Conservation (phyloP, 2,888 invertebrate genomes). For the Plagiodera versicolora region DNA sequence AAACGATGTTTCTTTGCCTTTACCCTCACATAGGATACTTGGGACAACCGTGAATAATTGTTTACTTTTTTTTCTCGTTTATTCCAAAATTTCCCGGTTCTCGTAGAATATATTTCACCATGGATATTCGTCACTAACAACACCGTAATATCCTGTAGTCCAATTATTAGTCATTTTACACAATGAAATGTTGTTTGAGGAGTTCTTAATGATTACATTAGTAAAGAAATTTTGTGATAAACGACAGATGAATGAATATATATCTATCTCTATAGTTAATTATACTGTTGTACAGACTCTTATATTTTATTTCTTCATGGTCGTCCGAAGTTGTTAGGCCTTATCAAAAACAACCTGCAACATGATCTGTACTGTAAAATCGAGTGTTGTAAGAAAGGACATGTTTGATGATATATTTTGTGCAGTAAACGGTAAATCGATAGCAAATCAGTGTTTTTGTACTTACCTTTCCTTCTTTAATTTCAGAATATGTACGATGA, state of each 20-base stretch:
- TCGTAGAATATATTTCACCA: too few species aligned
- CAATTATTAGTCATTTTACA: background rate
- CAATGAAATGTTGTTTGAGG: too few species aligned
- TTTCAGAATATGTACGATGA: too few species aligned
- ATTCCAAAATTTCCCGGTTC: background rate
- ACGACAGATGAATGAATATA: constrained; percentile 34
- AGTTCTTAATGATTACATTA: too few species aligned
- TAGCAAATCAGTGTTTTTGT: constrained; percentile 24
- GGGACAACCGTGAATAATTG: constrained; percentile 39
- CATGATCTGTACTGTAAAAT: constrained; percentile 51
- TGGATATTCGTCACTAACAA: background rate
- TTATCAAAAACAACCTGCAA: constrained; percentile 51
- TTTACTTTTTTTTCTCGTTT: constrained; percentile 15
- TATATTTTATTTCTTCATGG: constrained; percentile 42
- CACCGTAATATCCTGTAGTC: background rate
- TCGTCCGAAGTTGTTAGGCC: constrained; percentile 40
- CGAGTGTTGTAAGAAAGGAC: constrained; percentile 55
- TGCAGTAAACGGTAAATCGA: constrained; percentile 53
- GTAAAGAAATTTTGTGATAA: background rate
- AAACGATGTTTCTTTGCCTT: constrained; percentile 16
- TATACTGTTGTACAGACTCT: constrained; percentile 45
- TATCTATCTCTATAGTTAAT: constrained; percentile 41
- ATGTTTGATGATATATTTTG: constrained; percentile 58
- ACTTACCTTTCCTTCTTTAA: too few species aligned
- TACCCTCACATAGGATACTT: constrained; percentile 31